phyloP scores from a whole-genome alignment of 2,797 vertebrate genomes.

The Eulemur coronatus region DNA sequence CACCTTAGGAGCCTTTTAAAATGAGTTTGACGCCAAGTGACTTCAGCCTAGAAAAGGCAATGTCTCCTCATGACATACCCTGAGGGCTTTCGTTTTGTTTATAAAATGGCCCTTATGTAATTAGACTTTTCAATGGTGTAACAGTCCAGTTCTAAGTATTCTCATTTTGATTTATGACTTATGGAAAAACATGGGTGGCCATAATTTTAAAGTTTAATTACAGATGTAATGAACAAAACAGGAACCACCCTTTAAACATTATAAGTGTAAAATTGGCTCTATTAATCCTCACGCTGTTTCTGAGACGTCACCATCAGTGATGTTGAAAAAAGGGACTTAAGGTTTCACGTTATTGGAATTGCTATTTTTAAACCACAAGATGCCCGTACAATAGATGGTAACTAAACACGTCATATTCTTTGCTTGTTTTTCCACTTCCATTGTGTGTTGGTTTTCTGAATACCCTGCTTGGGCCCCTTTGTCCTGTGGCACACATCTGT shows the following conservation, averaged over 20 bases:
- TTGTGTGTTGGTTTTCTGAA: not conserved
- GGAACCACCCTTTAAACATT: not conserved
- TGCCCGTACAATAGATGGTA: too few relatives aligned
- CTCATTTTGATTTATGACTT: not conserved
- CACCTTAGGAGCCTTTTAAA: conserved; percentile 66
- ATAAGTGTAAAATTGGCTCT: not conserved
- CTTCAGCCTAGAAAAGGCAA: conserved; percentile 62
- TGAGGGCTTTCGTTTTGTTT: conserved; percentile 52
- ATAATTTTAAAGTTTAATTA: conserved; percentile 20
- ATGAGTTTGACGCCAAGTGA: conserved; percentile 58
- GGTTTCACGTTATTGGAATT: not conserved
- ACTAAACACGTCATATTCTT: not conserved
- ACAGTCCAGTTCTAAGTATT: not conserved
- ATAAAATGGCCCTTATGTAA: conserved; percentile 49
- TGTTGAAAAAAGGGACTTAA: not conserved
- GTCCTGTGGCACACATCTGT: not conserved
- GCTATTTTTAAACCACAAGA: not conserved
- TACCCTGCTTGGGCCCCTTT: not conserved
- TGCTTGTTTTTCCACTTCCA: not conserved
- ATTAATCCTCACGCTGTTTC: not conserved
- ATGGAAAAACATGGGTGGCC: not conserved
- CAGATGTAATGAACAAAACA: not conserved
- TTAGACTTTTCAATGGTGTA: not conserved
- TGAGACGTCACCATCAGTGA: not conserved
- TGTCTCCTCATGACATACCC: conserved; percentile 59